Conservation (phyloP, 2,888 invertebrate species). For the Phengaris alcon region DNA sequence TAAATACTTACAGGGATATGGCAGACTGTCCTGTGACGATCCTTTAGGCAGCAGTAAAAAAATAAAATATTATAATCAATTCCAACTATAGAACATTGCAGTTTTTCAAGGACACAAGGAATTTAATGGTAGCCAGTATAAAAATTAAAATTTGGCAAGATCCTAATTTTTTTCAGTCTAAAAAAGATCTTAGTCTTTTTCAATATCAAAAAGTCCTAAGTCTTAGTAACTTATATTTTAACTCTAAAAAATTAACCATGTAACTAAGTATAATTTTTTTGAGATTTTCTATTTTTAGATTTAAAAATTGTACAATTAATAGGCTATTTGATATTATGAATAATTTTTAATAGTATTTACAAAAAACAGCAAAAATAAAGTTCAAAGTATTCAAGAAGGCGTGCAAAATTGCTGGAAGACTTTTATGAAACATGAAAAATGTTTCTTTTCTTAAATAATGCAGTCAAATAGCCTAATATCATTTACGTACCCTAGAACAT, state of each 20-base stretch:
- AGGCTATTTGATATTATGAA: not conserved
- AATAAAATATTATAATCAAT: constrained; percentile 44
- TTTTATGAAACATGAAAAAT: not conserved
- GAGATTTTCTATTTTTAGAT: constrained; percentile 28
- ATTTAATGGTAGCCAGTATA: not conserved
- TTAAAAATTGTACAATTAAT: constrained; percentile 34
- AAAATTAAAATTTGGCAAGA: constrained; percentile 58
- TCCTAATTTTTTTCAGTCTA: constrained; percentile 59
- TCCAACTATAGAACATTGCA: constrained; percentile 29
- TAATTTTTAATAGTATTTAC: not conserved
- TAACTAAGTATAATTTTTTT: constrained; percentile 30
- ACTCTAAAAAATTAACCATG: constrained; percentile 28
- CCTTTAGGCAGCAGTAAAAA: constrained; percentile 71
- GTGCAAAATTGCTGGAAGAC: constrained; percentile 15
- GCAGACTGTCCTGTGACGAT: constrained; percentile 82
- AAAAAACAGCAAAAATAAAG: not conserved
- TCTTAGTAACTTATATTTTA: constrained; percentile 21
- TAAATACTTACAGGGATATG: constrained; percentile 81
- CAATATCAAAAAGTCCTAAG: constrained; percentile 30
- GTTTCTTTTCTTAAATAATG: not conserved
- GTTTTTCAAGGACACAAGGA: constrained; percentile 7
- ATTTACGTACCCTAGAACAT: constrained; percentile 26
- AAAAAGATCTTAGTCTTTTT: constrained; percentile 28
- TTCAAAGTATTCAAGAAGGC: not conserved
- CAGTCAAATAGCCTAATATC: constrained; percentile 9